Evolutionary conservation across 2,888 invertebrate genomes (phyloP).

Genomic region (Clostera curtula): DNA sequence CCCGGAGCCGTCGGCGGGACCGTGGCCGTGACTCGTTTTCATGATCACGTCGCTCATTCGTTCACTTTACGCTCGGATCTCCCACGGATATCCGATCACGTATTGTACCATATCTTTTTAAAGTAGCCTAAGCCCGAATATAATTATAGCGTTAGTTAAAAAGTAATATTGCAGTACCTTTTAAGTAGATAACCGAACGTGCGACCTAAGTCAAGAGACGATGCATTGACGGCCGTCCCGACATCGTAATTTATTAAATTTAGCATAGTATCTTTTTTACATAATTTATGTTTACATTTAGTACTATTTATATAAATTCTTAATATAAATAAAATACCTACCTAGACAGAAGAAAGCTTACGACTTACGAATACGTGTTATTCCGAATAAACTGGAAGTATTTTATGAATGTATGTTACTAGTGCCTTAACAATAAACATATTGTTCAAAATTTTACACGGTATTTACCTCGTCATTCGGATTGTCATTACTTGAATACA

Average conservation of each 20-base stretch:
- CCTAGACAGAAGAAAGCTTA: slow-evolving; percentile 48
- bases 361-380: slow-evolving; percentile 45
- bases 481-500: slow-evolving; percentile 64
- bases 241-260: slow-evolving; percentile 73
- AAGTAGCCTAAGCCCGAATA: slow-evolving; percentile 64
- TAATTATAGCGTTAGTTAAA: slow-evolving; percentile 67
- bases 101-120: slow-evolving; percentile 71
- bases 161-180: slow-evolving; percentile 68
- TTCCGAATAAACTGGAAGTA: slow-evolving; percentile 45
- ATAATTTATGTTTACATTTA: slow-evolving; percentile 65
- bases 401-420: slow-evolving; percentile 40
- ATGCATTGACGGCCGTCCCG: slow-evolving; percentile 73
- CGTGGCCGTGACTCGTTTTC: slow-evolving; percentile 67
- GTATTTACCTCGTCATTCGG: slow-evolving; percentile 42
- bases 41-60: slow-evolving; percentile 71
- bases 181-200: slow-evolving; percentile 72
- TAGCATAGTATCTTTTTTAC: slow-evolving; percentile 62
- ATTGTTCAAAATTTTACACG: slow-evolving; percentile 28
- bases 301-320: slow-evolving; percentile 60
- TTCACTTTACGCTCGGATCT: slow-evolving; percentile 66
- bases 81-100: slow-evolving; percentile 51
- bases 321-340: slow-evolving; percentile 51
- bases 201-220: slow-evolving; percentile 74
- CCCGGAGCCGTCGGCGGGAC: slow-evolving; percentile 59
- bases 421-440: slow-evolving; percentile 55